Evolutionary conservation across 1,140 invertebrate genomes (phyloP), one percentile per base, ranked within the genome.

Genomic region (Tetragnatha versicolor): DNA sequence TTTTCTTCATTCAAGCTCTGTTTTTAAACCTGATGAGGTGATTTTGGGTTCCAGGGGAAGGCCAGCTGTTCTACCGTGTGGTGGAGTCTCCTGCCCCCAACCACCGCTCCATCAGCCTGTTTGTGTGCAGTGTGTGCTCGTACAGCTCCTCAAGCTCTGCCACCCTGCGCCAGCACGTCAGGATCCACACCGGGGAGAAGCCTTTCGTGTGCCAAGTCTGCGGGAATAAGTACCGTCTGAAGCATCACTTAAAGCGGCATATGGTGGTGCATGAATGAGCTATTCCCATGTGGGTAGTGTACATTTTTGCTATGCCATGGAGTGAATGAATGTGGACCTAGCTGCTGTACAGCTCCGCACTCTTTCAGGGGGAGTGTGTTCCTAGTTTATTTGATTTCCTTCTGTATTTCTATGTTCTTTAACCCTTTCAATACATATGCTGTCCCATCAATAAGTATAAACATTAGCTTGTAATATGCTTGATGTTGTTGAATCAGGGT

Each of bases 201-300:
- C 61, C 55, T 12, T 65, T 49, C 33, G 25, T 10, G 4, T 69
- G 66, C 53, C n/a, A 45, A 49, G 17, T 51, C 2, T 69, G 66
- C 37, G 66, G 66, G 17, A 69, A 69, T 35, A 69, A 33, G n/a
- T 69, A 51, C 29, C 5, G 47, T 12, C n/a, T 69, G 31, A 37
- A 49, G n/a, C 68, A 70, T 51, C 68, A 70, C 25, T 39, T 70
- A 37, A 70, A 70, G 12, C 29, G 49, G n/a, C 68, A 70, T 70
- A 31, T 70, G 14, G 7, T 37, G n/a, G n/a, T n/a, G n/a, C n/a
- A n/a, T n/a, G n/a, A n/a, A n/a, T n/a, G n/a, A n/a, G n/a, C n/a
- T n/a, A n/a, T n/a, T n/a, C n/a, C n/a, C n/a, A n/a, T n/a, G n/a
- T n/a, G n/a, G n/a, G n/a, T n/a, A n/a, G n/a, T n/a, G n/a, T n/a